Conservation (phyloP, 2,888 invertebrate genomes). For the Calliopum simillimum region DNA sequence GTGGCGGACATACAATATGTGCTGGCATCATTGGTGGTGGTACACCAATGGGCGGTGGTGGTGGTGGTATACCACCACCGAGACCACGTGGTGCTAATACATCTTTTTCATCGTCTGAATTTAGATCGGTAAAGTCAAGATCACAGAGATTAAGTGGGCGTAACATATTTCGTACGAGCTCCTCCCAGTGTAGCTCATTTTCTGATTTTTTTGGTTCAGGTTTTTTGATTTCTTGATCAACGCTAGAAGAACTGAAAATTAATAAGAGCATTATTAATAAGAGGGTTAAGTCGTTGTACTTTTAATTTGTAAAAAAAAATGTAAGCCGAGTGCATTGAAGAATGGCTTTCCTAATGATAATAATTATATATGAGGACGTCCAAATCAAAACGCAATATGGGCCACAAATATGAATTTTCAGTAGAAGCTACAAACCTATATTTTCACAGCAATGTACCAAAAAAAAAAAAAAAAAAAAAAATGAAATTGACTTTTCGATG, state of each 20-base stretch:
- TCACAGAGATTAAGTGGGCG: slow-evolving; percentile 89
- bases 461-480: too few relatives aligned
- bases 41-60: slow-evolving; percentile 77
- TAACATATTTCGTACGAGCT: slow-evolving; percentile 80
- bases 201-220: slow-evolving; percentile 87
- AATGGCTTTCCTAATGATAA: too few relatives aligned
- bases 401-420: too few relatives aligned
- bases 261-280: too few relatives aligned
- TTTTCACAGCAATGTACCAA: too few relatives aligned
- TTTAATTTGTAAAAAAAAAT: too few relatives aligned
- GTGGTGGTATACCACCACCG: slow-evolving; percentile 79
- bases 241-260: slow-evolving; percentile 75
- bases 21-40: slow-evolving; percentile 70
- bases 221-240: slow-evolving; percentile 77
- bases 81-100: slow-evolving; percentile 76
- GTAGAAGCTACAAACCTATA: too few relatives aligned
- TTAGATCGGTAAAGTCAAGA: slow-evolving; percentile 95
- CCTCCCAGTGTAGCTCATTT: slow-evolving; percentile 96
- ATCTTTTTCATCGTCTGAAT: slow-evolving; percentile 88
- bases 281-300: too few relatives aligned
- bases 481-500: too few relatives aligned
- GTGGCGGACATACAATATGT: slow-evolving; percentile 64
- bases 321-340: too few relatives aligned
- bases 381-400: too few relatives aligned
- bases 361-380: too few relatives aligned